These are phyloP conservation scores for Homarus gammarus DNA, from an alignment of 2,888 invertebrate genomes.

Conservation along the genomic window DNA sequence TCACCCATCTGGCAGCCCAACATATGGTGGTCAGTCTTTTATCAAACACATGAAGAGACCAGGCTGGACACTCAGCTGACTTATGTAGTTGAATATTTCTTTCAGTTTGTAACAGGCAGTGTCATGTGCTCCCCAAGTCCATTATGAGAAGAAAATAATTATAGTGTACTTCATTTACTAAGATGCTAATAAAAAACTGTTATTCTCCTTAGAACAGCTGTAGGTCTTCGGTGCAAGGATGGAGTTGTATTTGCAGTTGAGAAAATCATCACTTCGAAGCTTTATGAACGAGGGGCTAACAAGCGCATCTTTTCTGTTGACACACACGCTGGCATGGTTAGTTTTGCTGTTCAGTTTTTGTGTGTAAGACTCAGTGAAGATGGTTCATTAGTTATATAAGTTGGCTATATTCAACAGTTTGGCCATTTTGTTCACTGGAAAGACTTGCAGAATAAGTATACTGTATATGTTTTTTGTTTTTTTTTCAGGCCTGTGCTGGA, in stretches of 20 bases:
- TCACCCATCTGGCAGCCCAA: too few relatives aligned
- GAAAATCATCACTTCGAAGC: conserved; percentile 94
- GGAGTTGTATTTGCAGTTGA: conserved; percentile 98
- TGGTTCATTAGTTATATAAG: background rate
- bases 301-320: conserved; percentile 95
- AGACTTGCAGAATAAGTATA: background rate
- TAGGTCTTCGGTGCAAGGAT: conserved; percentile 96
- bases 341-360: background rate
- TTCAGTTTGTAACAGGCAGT: too few relatives aligned
- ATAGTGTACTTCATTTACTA: too few relatives aligned
- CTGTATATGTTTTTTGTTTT: background rate
- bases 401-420: too few relatives aligned
- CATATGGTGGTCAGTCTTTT: too few relatives aligned
- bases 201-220: conserved; percentile 87
- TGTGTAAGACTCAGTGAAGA: background rate
- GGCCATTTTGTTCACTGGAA: background rate
- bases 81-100: too few relatives aligned
- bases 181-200: too few relatives aligned
- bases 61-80: too few relatives aligned
- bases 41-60: too few relatives aligned
- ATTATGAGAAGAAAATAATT: too few relatives aligned
- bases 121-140: too few relatives aligned
- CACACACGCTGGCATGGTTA: conserved; percentile 93
- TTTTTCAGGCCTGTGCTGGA: conserved; percentile 73
- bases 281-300: conserved; percentile 95